Percentiles rank a stretch among this genome's conserved stretches.
These are phyloP conservation scores for Ecdyonurus torrentis DNA, from an alignment of 2,888 invertebrate genomes.

Conservation along the genomic window DNA sequence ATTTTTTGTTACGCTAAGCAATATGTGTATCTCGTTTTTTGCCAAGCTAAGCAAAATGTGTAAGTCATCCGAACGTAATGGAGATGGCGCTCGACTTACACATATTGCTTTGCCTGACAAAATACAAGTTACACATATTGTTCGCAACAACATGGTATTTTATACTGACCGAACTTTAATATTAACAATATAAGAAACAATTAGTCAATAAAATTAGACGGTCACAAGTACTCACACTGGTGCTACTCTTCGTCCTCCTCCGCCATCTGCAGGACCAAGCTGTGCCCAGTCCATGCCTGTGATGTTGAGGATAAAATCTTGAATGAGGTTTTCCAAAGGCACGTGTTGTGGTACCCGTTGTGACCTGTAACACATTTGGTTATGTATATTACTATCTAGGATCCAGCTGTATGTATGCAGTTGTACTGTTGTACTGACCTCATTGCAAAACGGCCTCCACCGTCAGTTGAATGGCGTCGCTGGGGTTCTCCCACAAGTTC, in stretches of 20 bases:
- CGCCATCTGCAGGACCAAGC: conserved; percentile 21
- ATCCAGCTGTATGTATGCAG: background rate
- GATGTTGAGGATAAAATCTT: conserved; percentile 38
- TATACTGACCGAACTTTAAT: background rate
- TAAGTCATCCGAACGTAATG: too few species aligned
- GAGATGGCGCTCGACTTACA: too few species aligned
- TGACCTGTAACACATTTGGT: too few species aligned
- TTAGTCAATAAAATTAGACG: background rate
- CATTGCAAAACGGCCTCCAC: background rate
- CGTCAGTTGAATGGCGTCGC: background rate
- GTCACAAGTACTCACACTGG: conserved; percentile 25
- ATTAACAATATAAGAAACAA: background rate
- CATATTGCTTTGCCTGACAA: too few species aligned
- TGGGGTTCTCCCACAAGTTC: background rate
- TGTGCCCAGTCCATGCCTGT: conserved; percentile 27
- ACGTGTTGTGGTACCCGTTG: conserved; percentile 14
- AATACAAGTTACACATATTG: too few species aligned
- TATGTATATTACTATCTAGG: too few species aligned
- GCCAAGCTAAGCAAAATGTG: too few species aligned
- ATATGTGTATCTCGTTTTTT: too few species aligned
- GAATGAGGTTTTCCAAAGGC: conserved; percentile 34
- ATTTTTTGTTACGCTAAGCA: too few species aligned
- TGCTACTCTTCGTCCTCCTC: conserved; percentile 11
- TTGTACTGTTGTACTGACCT: background rate
- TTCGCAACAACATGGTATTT: background rate